These are phyloP conservation scores for Saccostrea echinata DNA, from an alignment of 1,140 invertebrate species.

Conservation along the genomic window DNA sequence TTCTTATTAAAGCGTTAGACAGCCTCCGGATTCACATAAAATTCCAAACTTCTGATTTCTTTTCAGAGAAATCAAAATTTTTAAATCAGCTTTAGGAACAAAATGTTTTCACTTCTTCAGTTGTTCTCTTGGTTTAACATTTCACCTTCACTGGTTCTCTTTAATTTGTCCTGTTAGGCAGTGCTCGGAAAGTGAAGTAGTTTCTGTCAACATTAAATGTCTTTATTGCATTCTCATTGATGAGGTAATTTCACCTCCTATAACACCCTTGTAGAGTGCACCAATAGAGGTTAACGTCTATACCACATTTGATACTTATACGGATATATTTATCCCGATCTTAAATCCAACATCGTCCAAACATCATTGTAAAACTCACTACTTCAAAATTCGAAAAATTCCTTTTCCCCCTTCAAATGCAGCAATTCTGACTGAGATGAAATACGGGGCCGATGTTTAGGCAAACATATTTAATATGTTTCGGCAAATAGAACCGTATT, in stretches of 20 bases:
- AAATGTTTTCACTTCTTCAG: too few species aligned
- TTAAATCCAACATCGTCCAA: background rate
- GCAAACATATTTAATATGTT: slow-evolving; percentile 26
- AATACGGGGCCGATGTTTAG: background rate
- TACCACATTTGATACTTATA: background rate
- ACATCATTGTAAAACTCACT: slow-evolving; percentile 4
- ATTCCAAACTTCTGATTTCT: too few species aligned
- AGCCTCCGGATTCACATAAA: too few species aligned
- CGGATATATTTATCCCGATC: background rate
- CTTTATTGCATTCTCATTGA: background rate
- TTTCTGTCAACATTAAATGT: background rate
- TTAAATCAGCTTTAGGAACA: too few species aligned
- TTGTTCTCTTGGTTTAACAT: too few species aligned
- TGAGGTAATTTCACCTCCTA: background rate
- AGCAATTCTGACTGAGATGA: background rate
- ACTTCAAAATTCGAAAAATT: background rate
- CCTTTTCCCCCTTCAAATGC: background rate
- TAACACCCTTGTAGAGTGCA: background rate
- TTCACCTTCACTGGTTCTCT: too few species aligned
- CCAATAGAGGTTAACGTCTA: background rate
- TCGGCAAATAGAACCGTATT: background rate
- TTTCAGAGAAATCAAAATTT: too few species aligned
- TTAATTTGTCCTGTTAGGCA: too few species aligned
- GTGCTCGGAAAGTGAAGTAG: background rate
- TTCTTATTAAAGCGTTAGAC: too few species aligned